phyloP scores from a whole-genome alignment of 2,113 vertebrate genomes.

The Neolamprologus hecqui region DNA sequence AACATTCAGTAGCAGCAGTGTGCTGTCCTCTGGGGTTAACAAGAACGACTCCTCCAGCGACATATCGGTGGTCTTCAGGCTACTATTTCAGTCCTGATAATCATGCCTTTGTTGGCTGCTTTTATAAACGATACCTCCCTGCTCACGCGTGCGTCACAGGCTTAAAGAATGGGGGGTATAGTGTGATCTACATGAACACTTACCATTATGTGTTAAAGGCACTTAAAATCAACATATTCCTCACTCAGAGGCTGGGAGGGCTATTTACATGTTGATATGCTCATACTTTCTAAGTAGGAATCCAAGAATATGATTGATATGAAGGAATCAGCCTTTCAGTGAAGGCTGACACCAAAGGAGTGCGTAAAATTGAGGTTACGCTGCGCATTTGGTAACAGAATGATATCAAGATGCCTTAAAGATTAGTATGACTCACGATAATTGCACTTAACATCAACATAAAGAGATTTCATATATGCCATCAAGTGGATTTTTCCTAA shows the following conservation, averaged over 20 bases:
- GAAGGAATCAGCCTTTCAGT: background rate
- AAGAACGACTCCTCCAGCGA: conserved; percentile 21
- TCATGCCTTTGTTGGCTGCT: background rate
- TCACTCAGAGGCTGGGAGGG: background rate
- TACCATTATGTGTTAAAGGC: background rate
- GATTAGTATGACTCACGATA: background rate
- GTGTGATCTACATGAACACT: background rate
- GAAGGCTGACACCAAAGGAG: background rate
- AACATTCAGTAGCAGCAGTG: background rate
- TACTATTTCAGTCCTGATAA: background rate
- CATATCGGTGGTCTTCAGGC: background rate
- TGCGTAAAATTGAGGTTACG: background rate
- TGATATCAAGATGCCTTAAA: background rate
- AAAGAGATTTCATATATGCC: background rate
- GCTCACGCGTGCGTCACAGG: conserved; percentile 15
- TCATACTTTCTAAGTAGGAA: background rate
- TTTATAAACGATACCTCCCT: conserved; percentile 7
- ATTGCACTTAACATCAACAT: background rate
- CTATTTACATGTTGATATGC: background rate
- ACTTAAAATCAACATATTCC: background rate
- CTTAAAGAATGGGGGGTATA: background rate
- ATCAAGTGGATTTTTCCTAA: background rate
- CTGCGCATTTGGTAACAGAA: background rate
- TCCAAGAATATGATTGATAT: background rate
- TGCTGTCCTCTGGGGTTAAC: background rate